Evolutionary conservation across 2,888 invertebrate species (phyloP), one percentile per base, ranked within the genome.

Genomic region (Liposcelis brunnea): DNA sequence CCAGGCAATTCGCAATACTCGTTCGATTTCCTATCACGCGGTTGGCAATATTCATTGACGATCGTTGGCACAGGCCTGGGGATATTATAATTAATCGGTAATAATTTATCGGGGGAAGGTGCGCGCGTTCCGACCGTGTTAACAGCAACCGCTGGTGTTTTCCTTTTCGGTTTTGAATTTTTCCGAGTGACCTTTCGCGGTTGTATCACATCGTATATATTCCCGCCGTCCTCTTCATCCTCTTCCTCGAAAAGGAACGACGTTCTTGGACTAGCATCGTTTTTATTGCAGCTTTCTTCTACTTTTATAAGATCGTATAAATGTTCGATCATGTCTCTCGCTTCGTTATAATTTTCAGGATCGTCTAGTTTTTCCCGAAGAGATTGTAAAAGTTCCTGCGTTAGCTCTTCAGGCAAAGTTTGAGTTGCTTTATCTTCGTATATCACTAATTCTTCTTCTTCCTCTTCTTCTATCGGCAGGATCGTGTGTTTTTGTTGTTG

Each of bases 251-350:
- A 26, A 60, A 59, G 50, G 64, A 14, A 35, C 31, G 37, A 44
- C 37, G 33, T 36, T 32, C 15, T 45, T 21, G 45, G 48, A 26
- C 26, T 26, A 26, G 26, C 26, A 26, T 26, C 8, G 51, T 71
- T 71, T 48, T 67, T 66, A 50, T 72, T 71, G 52, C 73, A 74
- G 50, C 69, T 74, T 53, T 79, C 77, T 55, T 78, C 77, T 2
- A 78, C 72, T 57, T 80, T 78, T 42, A 80, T 77, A 44, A 79
- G 68, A 59, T 80, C 80, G 55, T 81, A 81, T 5, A 81, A 63
- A 54, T 79, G 76, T 56, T 82, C 80, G 49, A 83, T 82, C 67
- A 79, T 77, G 60, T 80, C 80, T 33, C 78, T 67, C 2, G 82
- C 81, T 56, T 81, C 77, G 45, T 75, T 72, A 53, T 79, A 80